Base-by-base conservation (phyloP, 1,140 invertebrate genomes). In the Drosophila bipectinata region DNA sequence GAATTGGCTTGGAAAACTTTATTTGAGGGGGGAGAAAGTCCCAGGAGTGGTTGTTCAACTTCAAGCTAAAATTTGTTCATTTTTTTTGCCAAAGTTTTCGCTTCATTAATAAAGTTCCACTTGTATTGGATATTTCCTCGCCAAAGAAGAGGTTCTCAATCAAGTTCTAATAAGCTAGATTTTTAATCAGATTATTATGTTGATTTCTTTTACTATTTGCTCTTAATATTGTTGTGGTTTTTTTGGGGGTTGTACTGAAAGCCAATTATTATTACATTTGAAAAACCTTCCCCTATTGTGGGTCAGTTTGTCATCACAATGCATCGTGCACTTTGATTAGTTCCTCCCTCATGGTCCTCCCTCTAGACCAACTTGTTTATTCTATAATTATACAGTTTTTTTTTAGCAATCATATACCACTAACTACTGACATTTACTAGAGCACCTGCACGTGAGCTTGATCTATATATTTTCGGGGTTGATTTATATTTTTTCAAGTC, bases 271-370 rank as follows among this genome's bases (percentile, higher is more conserved):
- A 15, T 41, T 26, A 18, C 26, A 32, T 26, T 26, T 48, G 32
- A n/a, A 44, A 53, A 57, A 63, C 53, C 59, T 30, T 56, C 61
- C 72, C 72, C 41, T 49, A 58, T 59, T 45, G 69, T 55, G 51
- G 37, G 28, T 10, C 39, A 72, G 47, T 47, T 56, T 72, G 69
- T 66, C 21, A 59, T 34, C 48, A 47, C 32, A 72, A 54, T 75
- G 59, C 72, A 75, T 60, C 21, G 63, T 56, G 72, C 57, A 60
- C n/a, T 77, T 76, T 77, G 49, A 76, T 61, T 61, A 55, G 73
- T 34, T 32, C 18, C 28, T 37, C 41, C 30, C 32, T 47, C 21
- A n/a, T n/a, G n/a, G n/a, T 32, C 18, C 28, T 37, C 41, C 30
- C 32, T 47, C 21, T 47, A 30, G 4, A 34, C 8, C 54, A 34